A percentile compares a stretch with the other conserved stretches of the same genome.
phyloP scores from a whole-genome alignment of 1,140 invertebrate species.

The Drosophila pseudoobscura region DNA sequence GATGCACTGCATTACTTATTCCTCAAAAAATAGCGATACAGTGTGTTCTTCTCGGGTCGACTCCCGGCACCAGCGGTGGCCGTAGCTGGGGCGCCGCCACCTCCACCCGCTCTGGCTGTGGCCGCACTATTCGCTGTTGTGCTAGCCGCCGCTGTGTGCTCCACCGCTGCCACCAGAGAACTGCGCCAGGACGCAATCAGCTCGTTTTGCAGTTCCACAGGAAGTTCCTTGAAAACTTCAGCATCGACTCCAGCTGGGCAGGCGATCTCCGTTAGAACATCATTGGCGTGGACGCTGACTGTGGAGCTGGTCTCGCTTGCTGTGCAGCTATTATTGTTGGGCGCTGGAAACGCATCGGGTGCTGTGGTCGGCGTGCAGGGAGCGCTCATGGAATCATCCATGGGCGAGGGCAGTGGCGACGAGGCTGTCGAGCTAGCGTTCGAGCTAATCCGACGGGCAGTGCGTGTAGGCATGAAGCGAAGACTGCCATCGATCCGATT shows the following conservation, averaged over 20 bases:
- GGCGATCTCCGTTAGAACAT: constrained; percentile 73
- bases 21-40: constrained; percentile 87
- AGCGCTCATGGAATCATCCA: constrained; percentile 83
- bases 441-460: constrained; percentile 64
- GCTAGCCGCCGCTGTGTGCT: constrained; percentile 38
- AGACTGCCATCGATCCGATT: constrained; percentile 68
- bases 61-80: constrained; percentile 33
- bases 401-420: constrained; percentile 81
- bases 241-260: constrained; percentile 85
- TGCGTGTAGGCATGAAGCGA: constrained; percentile 61
- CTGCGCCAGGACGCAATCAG: constrained; percentile 86
- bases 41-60: constrained; percentile 84
- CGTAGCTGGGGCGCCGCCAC: constrained; percentile 8
- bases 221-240: constrained; percentile 86
- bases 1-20: constrained; percentile 84
- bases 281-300: constrained; percentile 27
- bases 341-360: constrained; percentile 56
- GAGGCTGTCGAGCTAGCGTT: constrained; percentile 83
- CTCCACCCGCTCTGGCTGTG: constrained; percentile 18
- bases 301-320: constrained; percentile 18
- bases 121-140: constrained; percentile 9
- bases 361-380: constrained; percentile 78
- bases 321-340: constrained; percentile 12
- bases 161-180: constrained; percentile 74
- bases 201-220: constrained; percentile 86